phyloP scores from a whole-genome alignment of 2,888 invertebrate species.

The Melipona beecheii region DNA sequence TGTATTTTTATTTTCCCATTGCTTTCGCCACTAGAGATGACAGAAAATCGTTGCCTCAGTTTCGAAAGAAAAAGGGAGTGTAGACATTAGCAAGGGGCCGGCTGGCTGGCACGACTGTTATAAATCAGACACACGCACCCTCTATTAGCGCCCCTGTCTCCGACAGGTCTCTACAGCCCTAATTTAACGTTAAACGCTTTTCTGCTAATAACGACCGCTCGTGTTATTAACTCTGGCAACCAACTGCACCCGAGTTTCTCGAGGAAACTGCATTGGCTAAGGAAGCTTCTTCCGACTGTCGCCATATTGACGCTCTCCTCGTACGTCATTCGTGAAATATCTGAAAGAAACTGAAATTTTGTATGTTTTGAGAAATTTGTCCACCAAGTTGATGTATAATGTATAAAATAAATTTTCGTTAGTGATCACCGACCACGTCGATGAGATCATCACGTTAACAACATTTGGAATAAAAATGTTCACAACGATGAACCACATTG shows the following conservation, averaged over 20 bases:
- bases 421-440: no score
- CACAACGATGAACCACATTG: no score
- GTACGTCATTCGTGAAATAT: not conserved
- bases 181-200: slow-evolving; percentile 80
- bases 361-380: no score
- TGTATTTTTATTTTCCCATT: slow-evolving; percentile 62
- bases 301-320: not conserved
- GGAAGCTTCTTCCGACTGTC: not conserved
- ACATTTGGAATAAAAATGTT: no score
- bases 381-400: no score
- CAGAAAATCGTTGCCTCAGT: slow-evolving; percentile 68
- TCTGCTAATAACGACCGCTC: slow-evolving; percentile 75
- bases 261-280: slow-evolving; percentile 21
- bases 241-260: slow-evolving; percentile 17
- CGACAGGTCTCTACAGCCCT: slow-evolving; percentile 76
- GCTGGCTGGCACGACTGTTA: slow-evolving; percentile 72
- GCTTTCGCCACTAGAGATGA: slow-evolving; percentile 45
- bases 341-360: not conserved
- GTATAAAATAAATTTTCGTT: no score
- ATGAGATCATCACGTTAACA: no score
- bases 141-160: slow-evolving; percentile 80
- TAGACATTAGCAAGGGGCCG: slow-evolving; percentile 65
- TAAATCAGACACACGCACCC: slow-evolving; percentile 81
- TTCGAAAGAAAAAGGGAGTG: slow-evolving; percentile 55
- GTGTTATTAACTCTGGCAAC: slow-evolving; percentile 70